These are phyloP conservation scores for Geotrypetes seraphini DNA, from an alignment of 2,797 vertebrate genomes.

Conservation along the genomic window DNA sequence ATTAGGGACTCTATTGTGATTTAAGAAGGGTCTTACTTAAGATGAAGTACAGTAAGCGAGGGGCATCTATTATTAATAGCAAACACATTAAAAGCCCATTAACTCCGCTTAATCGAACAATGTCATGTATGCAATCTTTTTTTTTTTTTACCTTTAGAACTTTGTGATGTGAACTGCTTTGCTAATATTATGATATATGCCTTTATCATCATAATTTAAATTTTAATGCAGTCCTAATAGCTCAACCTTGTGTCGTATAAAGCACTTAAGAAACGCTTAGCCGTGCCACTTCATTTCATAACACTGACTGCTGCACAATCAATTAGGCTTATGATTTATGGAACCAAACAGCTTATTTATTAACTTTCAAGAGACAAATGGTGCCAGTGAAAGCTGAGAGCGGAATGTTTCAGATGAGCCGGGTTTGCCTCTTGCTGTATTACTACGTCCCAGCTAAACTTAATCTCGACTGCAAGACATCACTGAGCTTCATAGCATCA, in stretches of 20 bases:
- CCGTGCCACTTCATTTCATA: conserved; percentile 26
- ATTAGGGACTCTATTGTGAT: no score
- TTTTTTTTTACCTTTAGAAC: conserved; percentile 22
- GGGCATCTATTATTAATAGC: conserved; percentile 9
- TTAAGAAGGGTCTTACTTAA: no score
- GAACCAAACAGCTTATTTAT: conserved; percentile 19
- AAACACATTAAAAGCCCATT: conserved; percentile 20
- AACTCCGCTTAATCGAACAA: conserved; percentile 28
- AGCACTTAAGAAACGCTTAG: conserved; percentile 41
- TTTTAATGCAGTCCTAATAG: conserved; percentile 38
- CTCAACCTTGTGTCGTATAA: conserved; percentile 32
- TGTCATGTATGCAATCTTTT: no score
- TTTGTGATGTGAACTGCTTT: conserved; percentile 23
- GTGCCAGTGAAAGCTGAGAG: conserved; percentile 5
- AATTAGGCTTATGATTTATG: conserved; percentile 36
- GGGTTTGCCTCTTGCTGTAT: not conserved
- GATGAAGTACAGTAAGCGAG: conserved; percentile 5
- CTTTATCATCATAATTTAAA: conserved; percentile 38
- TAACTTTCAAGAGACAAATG: conserved; percentile 22
- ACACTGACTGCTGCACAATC: conserved; percentile 29
- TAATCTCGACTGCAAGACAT: no score
- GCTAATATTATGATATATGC: conserved; percentile 37
- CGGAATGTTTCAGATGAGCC: not conserved
- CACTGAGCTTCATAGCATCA: no score
- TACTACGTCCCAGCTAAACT: no score